Base-by-base conservation (phyloP, 92 coral and sea anemone species). In the Parazoanthus atlanticus region DNA sequence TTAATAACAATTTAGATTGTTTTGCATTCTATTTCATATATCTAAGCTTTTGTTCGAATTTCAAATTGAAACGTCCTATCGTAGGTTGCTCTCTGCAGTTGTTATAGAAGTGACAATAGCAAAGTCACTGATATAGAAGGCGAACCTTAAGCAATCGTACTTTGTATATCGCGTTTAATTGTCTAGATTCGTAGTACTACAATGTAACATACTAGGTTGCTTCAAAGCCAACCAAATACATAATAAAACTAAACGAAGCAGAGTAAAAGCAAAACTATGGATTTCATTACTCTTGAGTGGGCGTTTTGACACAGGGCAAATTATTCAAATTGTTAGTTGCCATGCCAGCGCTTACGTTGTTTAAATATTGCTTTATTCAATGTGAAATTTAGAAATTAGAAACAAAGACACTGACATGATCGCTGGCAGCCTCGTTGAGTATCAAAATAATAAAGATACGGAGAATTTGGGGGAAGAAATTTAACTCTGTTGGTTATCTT, bases 11-110 rank as follows among this genome's bases (percentile, higher is more conserved):
- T 79, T 29, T n/a, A 31, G 23, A 52, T 13, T 80, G 69, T 31
- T 11, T 80, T 80, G 71, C 47, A 41, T 80, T 23, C 11, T 28
- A 41, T 49, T 25, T 70, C 23, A 70, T 56, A 34, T 31, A 31
- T 81, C 49, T 80, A 26, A 25, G 47, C n/a, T 84, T 67, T 84
- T 84, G 87, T 84, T 84, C 41, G 34, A 84, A 67, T 69, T 84
- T 40, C 54, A 70, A 84, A 67, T 29, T 82, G 77, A 82, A 65
- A 12, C 38, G n/a, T 47, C 40, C 82, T 43, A n/a, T n/a, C 21
- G 36, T 26, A 80, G 71, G 4, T 41, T 32, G 49, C 78, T 15
- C 54, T 70, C 40, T 29, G 47, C 34, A 25, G 67, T 26, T 43
- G 65, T 41, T 64, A 8, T 25, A 58, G 34, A 25, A 23, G 40